Evolutionary conservation across 2,888 invertebrate species (phyloP), one percentile per base, ranked within the genome.

Genomic region (Lithophane leautieri): DNA sequence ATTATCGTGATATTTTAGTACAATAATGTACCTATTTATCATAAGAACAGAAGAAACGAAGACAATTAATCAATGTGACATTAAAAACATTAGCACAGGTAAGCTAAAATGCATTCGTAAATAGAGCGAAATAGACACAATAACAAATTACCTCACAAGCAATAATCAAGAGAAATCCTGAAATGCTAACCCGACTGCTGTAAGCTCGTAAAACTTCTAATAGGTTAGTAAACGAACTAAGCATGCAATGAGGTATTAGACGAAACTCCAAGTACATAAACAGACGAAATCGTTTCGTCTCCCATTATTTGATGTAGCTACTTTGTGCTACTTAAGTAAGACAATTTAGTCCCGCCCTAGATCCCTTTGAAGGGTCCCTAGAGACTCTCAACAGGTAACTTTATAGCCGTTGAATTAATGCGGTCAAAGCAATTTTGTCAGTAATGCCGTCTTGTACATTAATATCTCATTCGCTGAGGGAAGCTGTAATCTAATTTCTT

Each of bases 311-410:
- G 93, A 93, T 91, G 93, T 92, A 85, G 77, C 79, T 84, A 87
- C 86, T 88, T 87, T 84, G 78, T 79, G 86, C 89, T 92, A 91
- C 91, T 92, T 92, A 92, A 90, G 90, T 92, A 92, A 93, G 92
- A 93, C 90, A 94, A 94, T 93, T 94, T 93, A 92, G 91, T 89
- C 91, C 89, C 90, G 89, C 90, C 90, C 92, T 89, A 90, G 91
- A 92, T 94, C 90, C 91, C 93, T 93, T 93, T 93, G 92, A 94
- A 88, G 89, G 89, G 86, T 90, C 94, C 86, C 92, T 66, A 74
- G 92, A 88, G 93, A 89, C 83, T 86, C 90, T 92, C 92, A 94
- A 94, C 94, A 95, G 95, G 94, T 95, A 94, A 94, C 93, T 94
- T 94, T 93, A 93, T 91, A 91, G 92, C 90, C 82, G 85, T 82